Evolutionary conservation across 2,888 invertebrate species (phyloP), one percentile per base, ranked within the genome.

Genomic region (Endotricha flammealis): DNA sequence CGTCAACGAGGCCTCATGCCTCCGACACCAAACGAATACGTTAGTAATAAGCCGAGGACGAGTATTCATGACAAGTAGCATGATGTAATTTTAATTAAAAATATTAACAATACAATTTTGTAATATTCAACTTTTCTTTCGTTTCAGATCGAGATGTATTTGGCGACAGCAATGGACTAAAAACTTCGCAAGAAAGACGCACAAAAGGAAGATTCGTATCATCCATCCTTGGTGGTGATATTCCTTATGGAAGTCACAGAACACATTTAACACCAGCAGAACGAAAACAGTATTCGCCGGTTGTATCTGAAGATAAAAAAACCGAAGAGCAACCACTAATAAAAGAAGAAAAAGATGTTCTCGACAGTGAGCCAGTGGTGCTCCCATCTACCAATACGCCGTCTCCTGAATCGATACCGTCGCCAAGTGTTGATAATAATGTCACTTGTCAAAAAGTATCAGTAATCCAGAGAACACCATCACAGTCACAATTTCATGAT

Each of bases 381-480:
- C 76, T 89, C 17, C 89, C 89, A 6, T 54, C 78, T 8, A 67
- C 83, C 61, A 83, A 76, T 50, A 82, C 88, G 38, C 85, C 85
- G 33, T 73, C 83, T 40, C 89, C 89, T 12, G 89, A 89, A 42
- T 68, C 87, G 1, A 69, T 75, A 14, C 92, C 92, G 39, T 91
- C 89, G 42, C 90, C 91, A 20, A 80, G 88, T 12, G 88, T 91
- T n/a, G 90, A 91, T 54, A 91, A 88, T 50, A 92, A 90, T 40
- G 91, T 91, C 9, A 90, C 91, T 52, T 92, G 92, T 69, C 88
- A 88, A 69, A 86, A 88, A 72, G 92, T 92, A 29, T 95, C 95
- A 40, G 95, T 95, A 3, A 95, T 95, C 58, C 94, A 95, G 62
- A 90, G 95, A 72, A 93, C 94, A 35, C 95, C 95, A 13, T 75